phyloP scores from a whole-genome alignment of 2,888 invertebrate genomes.

The Nomada ruficornis region DNA sequence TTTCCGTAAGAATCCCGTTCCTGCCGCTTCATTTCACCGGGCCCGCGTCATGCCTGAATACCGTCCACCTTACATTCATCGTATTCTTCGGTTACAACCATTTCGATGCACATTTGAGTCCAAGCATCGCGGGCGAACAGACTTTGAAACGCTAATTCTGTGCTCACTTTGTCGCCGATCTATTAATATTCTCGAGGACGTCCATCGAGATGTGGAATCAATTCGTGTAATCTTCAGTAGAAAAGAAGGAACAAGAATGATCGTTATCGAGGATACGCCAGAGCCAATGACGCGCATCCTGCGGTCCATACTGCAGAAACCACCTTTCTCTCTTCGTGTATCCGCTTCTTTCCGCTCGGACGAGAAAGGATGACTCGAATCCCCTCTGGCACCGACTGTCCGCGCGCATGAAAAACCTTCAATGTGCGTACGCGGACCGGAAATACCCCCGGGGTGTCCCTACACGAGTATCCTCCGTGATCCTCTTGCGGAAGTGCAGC shows the following conservation, averaged over 20 bases:
- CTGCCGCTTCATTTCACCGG: slow-evolving; percentile 9
- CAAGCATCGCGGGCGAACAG: background rate
- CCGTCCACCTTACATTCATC: background rate
- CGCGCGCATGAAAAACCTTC: slow-evolving; percentile 65
- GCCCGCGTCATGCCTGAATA: slow-evolving; percentile 5
- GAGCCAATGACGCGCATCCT: slow-evolving; percentile 50
- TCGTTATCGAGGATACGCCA: slow-evolving; percentile 32
- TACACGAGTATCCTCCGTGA: slow-evolving; percentile 27
- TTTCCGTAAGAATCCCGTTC: slow-evolving; percentile 2
- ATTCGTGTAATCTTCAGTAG: slow-evolving; percentile 19
- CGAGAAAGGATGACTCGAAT: slow-evolving; percentile 66
- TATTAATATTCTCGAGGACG: slow-evolving; percentile 21
- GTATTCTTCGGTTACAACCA: background rate
- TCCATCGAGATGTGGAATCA: slow-evolving; percentile 36
- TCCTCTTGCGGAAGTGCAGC: slow-evolving; percentile 64
- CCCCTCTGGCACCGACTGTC: slow-evolving; percentile 65
- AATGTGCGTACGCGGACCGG: slow-evolving; percentile 58
- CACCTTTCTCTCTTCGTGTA: slow-evolving; percentile 14
- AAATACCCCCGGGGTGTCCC: slow-evolving; percentile 58
- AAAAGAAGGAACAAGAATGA: slow-evolving; percentile 11
- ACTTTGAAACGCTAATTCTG: slow-evolving; percentile 1
- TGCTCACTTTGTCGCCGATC: background rate
- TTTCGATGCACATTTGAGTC: slow-evolving; percentile 3
- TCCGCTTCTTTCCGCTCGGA: slow-evolving; percentile 58
- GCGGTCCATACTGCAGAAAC: slow-evolving; percentile 31